Percentiles rank a stretch among this genome's conserved stretches.
These are phyloP conservation scores for Neostethus bicornis DNA, from an alignment of 2,797 vertebrate genomes.

Conservation along the genomic window DNA sequence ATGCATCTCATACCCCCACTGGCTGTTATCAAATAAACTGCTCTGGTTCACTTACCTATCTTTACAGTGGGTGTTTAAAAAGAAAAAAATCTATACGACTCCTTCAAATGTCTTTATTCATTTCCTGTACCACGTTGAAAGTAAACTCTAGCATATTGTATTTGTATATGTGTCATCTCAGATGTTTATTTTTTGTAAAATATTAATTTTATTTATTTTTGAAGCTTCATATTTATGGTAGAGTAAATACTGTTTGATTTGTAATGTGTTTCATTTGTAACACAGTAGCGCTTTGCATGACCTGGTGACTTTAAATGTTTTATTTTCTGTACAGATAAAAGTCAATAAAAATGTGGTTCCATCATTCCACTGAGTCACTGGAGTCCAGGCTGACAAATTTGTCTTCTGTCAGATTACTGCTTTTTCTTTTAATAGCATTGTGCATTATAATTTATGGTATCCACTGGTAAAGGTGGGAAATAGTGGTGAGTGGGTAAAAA, in stretches of 20 bases:
- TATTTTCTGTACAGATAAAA: conserved; percentile 80
- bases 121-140: conserved; percentile 66
- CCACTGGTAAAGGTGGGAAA: no score
- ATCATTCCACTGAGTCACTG: conserved; percentile 77
- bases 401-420: conserved; percentile 2
- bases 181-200: conserved; percentile 79
- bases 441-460: neutral
- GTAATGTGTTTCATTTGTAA: conserved; percentile 80
- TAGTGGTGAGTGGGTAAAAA: no score
- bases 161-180: conserved; percentile 75
- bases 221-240: conserved; percentile 73
- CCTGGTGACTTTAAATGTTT: conserved; percentile 75
- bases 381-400: conserved; percentile 13
- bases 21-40: conserved; percentile 52
- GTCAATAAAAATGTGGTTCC: conserved; percentile 89
- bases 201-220: conserved; percentile 69
- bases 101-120: conserved; percentile 61
- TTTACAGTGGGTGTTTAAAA: conserved; percentile 17
- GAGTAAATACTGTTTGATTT: conserved; percentile 73
- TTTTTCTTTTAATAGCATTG: neutral
- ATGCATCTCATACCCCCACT: conserved; percentile 46
- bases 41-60: conserved; percentile 49
- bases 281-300: conserved; percentile 89
- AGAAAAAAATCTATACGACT: conserved; percentile 19
- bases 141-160: conserved; percentile 73